Base-by-base conservation (phyloP, 2,113 vertebrate species). In the Sula dactylatra region DNA sequence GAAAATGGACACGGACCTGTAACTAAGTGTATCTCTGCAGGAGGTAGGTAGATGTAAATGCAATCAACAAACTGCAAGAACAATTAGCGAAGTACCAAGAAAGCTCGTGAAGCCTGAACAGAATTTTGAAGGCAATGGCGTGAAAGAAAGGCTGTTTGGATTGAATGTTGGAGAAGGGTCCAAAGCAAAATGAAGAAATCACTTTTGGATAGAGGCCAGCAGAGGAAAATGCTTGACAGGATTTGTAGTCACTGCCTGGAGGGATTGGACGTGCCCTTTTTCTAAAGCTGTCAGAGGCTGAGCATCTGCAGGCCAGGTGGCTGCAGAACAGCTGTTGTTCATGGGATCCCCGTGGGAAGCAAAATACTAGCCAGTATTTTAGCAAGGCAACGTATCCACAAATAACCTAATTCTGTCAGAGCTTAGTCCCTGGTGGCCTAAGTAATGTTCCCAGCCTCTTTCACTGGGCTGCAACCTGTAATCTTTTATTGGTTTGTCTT, bases 271-370 rank as follows among this genome's bases (percentile, higher is more conserved):
- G 10, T 31, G 49, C 1, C 34, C 34, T 82, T 91, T 91, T 64
- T 5, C 44, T 64, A 72, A 78, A 80, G 79, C 85, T 92, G 38
- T n/a, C 49, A 40, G 88, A 67, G 34, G 58, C 3, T 74, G 77
- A 81, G 71, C 79, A 80, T 38, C 82, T 4, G 0, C 52, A 49
- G 85, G 34, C 56, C 82, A 82, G 90, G 85, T 69, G 62, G 45
- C 65, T 91, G 72, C 49, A 74, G 69, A 66, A 67, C 82, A 76
- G 65, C 56, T 95, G 55, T 1, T 65, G 26, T 55, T 90, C 26
- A 7, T 56, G 74, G 52, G 20, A 65, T 93, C 74, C 85, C 85
- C 85, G 36, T 25, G 85, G 94, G 82, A 96, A 93, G 56, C 24
- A 59, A 69, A 92, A 65, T 11, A 62, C 47, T 59, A 52, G 56